A percentile compares a stretch with the other conserved stretches of the same genome.
Evolutionary conservation across 2,797 vertebrate genomes (phyloP).

Genomic region (Limosa lapponica): DNA sequence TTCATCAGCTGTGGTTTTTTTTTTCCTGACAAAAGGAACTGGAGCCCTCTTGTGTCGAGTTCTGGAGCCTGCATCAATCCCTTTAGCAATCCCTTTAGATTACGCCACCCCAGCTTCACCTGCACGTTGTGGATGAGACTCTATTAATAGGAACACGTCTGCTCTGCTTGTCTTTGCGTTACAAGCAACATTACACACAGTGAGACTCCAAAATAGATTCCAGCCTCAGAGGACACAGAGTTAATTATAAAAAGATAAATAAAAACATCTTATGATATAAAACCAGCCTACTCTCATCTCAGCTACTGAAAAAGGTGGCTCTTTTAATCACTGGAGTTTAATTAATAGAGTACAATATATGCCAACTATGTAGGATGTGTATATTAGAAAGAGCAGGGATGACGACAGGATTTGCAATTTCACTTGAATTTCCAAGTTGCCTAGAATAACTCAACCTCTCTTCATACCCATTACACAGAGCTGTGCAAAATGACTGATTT

Average conservation of each 20-base stretch:
- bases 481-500: not conserved
- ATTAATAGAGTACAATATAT: not conserved
- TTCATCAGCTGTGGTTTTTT: not conserved
- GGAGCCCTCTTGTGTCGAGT: constrained; percentile 57
- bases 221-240: not conserved
- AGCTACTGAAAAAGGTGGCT: not conserved
- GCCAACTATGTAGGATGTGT: accelerated
- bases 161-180: not conserved
- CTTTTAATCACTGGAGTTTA: not conserved
- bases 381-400: not conserved
- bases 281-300: not conserved
- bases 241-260: not conserved
- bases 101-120: not conserved
- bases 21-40: constrained; percentile 41
- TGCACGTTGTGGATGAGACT: not conserved
- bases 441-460: not conserved
- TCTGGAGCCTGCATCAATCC: not conserved
- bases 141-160: not conserved
- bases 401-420: not conserved
- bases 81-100: not conserved
- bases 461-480: not conserved
- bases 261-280: accelerated
- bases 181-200: accelerated
- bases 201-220: not conserved
- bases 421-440: not conserved